Base-by-base conservation (phyloP, 2,797 vertebrate species). In the Enteromius argenteus region DNA sequence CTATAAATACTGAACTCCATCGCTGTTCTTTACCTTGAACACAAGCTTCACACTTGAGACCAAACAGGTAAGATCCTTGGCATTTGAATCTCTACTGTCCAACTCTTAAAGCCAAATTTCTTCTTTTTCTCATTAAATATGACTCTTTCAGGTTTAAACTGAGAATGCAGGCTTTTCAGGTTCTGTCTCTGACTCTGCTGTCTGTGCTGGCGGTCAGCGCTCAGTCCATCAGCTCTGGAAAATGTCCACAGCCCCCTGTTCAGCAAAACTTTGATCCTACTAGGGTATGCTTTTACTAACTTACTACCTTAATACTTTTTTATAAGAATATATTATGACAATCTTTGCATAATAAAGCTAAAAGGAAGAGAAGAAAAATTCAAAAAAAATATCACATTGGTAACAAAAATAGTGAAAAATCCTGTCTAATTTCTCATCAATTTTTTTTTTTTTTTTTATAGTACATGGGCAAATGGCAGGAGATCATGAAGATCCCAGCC, bases 381-480 rank as follows among this genome's bases (percentile, higher is more conserved):
- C 1, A 3, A 2, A 14, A 46, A 27, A 46, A 46, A 46, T 3
- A 46, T 3, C 11, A 3, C 44, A 46, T 46, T 14, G 11, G 44
- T 46, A 46, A 46, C 11, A 44, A 44, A 46, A 46, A 44, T 13
- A 44, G 42, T 13, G 27, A 27, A 27, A 27, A 27, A 27, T 27
- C 27, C 27, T 27, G 27, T 27, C 27, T 27, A 27, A 27, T 27
- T 27, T 27, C 27, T 27, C 27, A 27, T 27, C 27, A 27, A 27
- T 27, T 27, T 27, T 27, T 27, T 42, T 27, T 27, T 27, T 42
- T 7, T 30, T 0, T 58, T 90, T 88, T 27, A 58, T 92, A 97
- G 96, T 97, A 96, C 84, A 56, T 96, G 71, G 97, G 97, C 71
- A 95, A 88, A 87, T 97, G 97, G 96, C 96, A 95, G 0, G 96